Conservation (phyloP, 1,140 invertebrate species). For the Heterodera schachtii region DNA sequence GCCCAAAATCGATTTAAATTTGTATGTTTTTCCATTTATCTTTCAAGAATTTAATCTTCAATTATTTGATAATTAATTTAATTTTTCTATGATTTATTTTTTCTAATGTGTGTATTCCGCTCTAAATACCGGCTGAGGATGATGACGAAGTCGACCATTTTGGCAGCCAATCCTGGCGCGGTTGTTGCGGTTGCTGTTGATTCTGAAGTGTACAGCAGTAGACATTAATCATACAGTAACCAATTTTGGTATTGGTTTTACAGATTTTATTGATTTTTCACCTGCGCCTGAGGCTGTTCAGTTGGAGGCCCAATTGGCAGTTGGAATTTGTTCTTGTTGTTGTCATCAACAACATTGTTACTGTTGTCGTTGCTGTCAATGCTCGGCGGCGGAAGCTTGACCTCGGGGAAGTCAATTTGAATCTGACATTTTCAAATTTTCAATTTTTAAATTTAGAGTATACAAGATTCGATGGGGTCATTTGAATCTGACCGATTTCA, state of each 20-base stretch:
- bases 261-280: neutral
- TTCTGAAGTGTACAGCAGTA: neutral
- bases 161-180: neutral
- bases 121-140: neutral
- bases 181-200: neutral
- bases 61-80: no score
- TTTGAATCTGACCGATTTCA: no score
- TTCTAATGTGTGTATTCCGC: no score
- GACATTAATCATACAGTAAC: no score
- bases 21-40: no score
- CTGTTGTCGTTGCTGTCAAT: conserved; percentile 1
- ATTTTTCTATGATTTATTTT: no score
- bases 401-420: conserved; percentile 68
- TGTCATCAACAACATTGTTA: conserved; percentile 14
- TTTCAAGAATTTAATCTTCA: no score
- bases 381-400: conserved; percentile 43
- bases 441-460: no score
- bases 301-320: conserved; percentile 6
- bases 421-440: conserved; percentile 63
- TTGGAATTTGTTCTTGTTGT: conserved; percentile 6
- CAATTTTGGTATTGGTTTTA: no score
- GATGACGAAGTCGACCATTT: neutral
- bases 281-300: conserved; percentile 4
- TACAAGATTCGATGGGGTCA: no score
- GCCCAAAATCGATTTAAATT: no score